Percentiles rank a stretch among this genome's conserved stretches.
phyloP scores from a whole-genome alignment of 1,140 invertebrate genomes.

The Aphis gossypii region DNA sequence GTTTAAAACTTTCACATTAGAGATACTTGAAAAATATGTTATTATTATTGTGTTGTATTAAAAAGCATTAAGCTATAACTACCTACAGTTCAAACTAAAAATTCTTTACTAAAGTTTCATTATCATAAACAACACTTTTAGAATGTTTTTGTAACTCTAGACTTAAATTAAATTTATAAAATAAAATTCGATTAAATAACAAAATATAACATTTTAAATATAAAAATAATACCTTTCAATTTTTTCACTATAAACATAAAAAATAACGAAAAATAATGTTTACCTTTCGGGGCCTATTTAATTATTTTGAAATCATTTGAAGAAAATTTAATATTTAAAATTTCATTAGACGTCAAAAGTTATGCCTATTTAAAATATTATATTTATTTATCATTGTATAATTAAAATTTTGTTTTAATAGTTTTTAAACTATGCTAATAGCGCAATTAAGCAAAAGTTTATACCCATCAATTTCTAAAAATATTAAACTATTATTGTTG shows the following conservation, averaged over 20 bases:
- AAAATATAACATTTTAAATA: neutral
- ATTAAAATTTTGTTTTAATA: no score
- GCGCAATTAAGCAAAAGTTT: no score
- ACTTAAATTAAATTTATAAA: conserved; percentile 1
- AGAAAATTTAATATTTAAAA: no score
- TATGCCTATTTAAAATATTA: no score
- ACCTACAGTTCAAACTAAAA: conserved; percentile 6
- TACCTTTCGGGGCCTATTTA: no score
- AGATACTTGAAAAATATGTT: conserved; percentile 5
- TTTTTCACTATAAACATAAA: no score
- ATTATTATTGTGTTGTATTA: neutral
- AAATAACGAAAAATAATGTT: neutral
- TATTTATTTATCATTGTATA: no score
- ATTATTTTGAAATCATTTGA: no score
- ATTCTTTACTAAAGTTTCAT: neutral
- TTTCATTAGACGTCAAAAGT: no score
- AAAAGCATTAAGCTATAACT: neutral
- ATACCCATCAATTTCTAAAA: no score
- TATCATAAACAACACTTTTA: neutral
- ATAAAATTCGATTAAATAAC: neutral
- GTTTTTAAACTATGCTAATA: no score
- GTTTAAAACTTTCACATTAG: conserved; percentile 30
- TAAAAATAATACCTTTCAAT: neutral
- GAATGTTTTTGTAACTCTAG: neutral
- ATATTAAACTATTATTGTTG: no score